phyloP scores from a whole-genome alignment of 2,797 vertebrate genomes.

The Masticophis lateralis region DNA sequence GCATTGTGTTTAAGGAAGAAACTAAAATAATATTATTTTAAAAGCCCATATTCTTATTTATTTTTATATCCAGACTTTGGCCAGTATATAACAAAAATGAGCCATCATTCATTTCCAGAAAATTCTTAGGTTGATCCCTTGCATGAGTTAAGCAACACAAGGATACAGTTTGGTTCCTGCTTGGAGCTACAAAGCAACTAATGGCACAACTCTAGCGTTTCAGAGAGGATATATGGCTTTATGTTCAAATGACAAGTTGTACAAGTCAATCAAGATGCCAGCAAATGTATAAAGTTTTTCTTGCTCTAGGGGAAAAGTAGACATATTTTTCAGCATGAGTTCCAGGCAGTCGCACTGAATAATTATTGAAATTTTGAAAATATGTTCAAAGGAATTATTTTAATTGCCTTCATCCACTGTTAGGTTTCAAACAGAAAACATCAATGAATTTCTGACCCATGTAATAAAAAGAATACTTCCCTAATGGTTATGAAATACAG shows the following conservation, averaged over 20 bases:
- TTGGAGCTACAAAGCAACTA: not conserved
- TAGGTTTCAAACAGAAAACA: conserved; percentile 40
- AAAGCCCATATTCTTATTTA: not conserved
- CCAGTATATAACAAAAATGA: not conserved
- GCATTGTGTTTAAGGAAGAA: rapidly evolving
- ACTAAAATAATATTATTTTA: not conserved
- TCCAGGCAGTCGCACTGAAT: rapidly evolving
- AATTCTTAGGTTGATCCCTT: rapidly evolving
- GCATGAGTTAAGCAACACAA: not conserved
- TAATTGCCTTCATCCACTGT: conserved; percentile 41
- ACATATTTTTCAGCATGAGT: not conserved
- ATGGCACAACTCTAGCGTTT: not conserved
- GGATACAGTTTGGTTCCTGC: not conserved
- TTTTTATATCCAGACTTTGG: not conserved
- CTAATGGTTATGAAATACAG: conserved; percentile 46
- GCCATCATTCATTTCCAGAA: not conserved
- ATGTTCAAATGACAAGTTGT: not conserved
- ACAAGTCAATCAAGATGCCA: not conserved
- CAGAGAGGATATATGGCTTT: not conserved
- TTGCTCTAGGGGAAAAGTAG: not conserved
- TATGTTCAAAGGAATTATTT: conserved; percentile 30
- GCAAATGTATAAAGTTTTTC: not conserved
- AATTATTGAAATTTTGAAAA: not conserved
- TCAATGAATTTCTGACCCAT: conserved; percentile 30
- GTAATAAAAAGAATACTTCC: conserved; percentile 22